A percentile compares a stretch with the other conserved stretches of the same genome.
Evolutionary conservation across 2,797 vertebrate genomes (phyloP).

Genomic region (Alouatta caraya): DNA sequence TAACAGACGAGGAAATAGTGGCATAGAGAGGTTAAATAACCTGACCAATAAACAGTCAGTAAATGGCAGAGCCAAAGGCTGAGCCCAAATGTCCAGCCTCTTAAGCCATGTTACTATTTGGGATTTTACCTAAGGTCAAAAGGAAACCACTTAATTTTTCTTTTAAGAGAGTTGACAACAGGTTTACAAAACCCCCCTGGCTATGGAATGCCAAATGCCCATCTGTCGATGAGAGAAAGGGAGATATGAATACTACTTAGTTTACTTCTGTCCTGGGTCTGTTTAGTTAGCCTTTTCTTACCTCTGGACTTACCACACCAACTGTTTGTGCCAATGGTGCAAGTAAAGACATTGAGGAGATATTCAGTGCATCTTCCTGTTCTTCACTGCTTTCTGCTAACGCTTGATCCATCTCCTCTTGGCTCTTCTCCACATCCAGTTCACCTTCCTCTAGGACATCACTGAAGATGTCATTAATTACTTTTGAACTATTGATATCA

Average conservation of each 20-base stretch:
- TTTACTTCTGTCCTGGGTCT: not conserved
- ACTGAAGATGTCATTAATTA: slow-evolving; percentile 94
- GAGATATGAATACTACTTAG: not conserved
- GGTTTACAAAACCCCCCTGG: not conserved
- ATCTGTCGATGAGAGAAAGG: not conserved
- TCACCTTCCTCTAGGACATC: slow-evolving; percentile 88
- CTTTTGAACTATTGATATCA: slow-evolving; percentile 90
- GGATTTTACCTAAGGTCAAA: not conserved
- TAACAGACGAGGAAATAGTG: not conserved
- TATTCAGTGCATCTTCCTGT: slow-evolving; percentile 92
- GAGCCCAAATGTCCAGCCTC: not conserved
- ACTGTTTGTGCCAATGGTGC: slow-evolving; percentile 93
- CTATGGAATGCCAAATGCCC: not conserved
- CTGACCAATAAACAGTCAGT: not conserved
- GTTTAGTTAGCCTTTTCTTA: slow-evolving; percentile 64
- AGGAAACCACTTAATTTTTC: not conserved
- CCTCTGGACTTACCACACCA: slow-evolving; percentile 89
- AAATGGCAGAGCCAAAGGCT: not conserved
- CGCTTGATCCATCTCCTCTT: slow-evolving; percentile 71
- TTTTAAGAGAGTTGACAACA: not conserved
- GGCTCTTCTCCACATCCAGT: slow-evolving; percentile 76
- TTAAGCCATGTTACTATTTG: not conserved
- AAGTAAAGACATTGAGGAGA: slow-evolving; percentile 98
- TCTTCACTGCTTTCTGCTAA: slow-evolving; percentile 83
- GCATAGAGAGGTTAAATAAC: not conserved